These are phyloP conservation scores for Aphyosemion australe DNA, from an alignment of 2,113 vertebrate species.

Conservation along the genomic window DNA sequence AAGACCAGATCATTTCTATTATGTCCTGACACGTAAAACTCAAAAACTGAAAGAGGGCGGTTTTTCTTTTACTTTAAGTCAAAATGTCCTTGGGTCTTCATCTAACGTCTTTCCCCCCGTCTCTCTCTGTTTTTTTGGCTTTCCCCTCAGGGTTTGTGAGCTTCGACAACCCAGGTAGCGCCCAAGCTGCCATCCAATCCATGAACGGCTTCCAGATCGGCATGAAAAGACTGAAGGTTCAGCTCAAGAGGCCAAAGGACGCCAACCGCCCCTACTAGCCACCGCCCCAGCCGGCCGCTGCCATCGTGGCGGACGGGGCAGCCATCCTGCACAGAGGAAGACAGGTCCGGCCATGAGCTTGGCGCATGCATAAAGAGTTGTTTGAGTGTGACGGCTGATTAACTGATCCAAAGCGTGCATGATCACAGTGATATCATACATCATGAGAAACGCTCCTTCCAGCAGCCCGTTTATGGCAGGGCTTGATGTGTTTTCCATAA, in stretches of 20 bases:
- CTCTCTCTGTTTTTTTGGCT: constrained; percentile 20
- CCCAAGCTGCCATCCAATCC: constrained; percentile 98
- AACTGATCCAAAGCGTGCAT: constrained; percentile 17
- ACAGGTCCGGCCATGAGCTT: constrained; percentile 64
- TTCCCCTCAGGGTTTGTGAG: constrained; percentile 92
- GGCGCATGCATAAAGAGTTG: background rate
- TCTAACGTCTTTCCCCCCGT: constrained; percentile 41
- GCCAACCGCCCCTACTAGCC: constrained; percentile 98
- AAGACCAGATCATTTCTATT: too few relatives aligned
- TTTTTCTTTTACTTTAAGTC: too few relatives aligned
- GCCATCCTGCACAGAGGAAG: constrained; percentile 70
- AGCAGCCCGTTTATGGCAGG: constrained; percentile 27
- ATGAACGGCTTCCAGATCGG: constrained; percentile 99
- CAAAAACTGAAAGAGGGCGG: too few relatives aligned
- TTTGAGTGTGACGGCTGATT: constrained; percentile 33
- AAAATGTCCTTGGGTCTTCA: constrained; percentile 14
- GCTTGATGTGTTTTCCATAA: constrained; percentile 47
- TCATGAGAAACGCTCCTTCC: constrained; percentile 33
- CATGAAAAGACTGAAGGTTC: constrained; percentile 99
- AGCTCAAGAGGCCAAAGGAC: constrained; percentile 99
- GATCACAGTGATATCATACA: constrained; percentile 15
- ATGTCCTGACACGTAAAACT: too few relatives aligned
- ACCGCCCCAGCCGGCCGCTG: constrained; percentile 58
- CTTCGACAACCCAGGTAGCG: constrained; percentile 99
- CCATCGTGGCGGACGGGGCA: constrained; percentile 73